Evolutionary conservation across 1,140 invertebrate genomes (phyloP).

Genomic region (Polyergus mexicanus): DNA sequence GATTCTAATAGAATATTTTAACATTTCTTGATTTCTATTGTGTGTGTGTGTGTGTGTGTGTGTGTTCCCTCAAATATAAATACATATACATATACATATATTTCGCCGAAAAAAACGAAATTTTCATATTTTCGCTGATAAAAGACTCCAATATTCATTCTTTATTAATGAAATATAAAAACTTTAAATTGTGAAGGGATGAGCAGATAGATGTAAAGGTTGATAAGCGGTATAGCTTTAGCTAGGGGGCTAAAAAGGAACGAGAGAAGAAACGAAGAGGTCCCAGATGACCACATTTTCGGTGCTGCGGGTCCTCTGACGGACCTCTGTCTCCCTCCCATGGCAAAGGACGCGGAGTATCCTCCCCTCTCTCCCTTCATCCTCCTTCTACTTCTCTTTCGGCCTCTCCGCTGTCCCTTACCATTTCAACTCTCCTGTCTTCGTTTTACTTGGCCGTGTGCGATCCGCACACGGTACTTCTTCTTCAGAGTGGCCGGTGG

Average conservation of each 20-base stretch:
- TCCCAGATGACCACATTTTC: slow-evolving; percentile 63
- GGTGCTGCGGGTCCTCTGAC: slow-evolving; percentile 64
- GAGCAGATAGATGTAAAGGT: neutral
- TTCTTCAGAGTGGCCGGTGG: slow-evolving; percentile 77
- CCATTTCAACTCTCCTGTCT: slow-evolving; percentile 72
- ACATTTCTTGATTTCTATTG: too few species aligned
- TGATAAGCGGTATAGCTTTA: slow-evolving; percentile 8
- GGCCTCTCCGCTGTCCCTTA: slow-evolving; percentile 69
- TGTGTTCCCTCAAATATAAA: too few species aligned
- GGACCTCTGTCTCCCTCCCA: slow-evolving; percentile 65
- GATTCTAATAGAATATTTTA: too few species aligned
- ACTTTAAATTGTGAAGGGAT: too few species aligned
- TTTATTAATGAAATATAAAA: neutral
- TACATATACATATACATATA: neutral
- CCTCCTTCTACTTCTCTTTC: slow-evolving; percentile 73
- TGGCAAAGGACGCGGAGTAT: slow-evolving; percentile 46
- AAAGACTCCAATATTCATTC: neutral
- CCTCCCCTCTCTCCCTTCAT: slow-evolving; percentile 54
- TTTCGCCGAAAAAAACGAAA: neutral
- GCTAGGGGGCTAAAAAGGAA: slow-evolving; percentile 27
- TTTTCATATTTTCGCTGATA: neutral
- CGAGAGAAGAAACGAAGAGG: slow-evolving; percentile 28
- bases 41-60: too few species aligned
- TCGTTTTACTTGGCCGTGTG: slow-evolving; percentile 74
- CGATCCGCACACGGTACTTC: slow-evolving; percentile 77